Base-by-base conservation (phyloP, 2,113 vertebrate species). In the Nicator chloris region DNA sequence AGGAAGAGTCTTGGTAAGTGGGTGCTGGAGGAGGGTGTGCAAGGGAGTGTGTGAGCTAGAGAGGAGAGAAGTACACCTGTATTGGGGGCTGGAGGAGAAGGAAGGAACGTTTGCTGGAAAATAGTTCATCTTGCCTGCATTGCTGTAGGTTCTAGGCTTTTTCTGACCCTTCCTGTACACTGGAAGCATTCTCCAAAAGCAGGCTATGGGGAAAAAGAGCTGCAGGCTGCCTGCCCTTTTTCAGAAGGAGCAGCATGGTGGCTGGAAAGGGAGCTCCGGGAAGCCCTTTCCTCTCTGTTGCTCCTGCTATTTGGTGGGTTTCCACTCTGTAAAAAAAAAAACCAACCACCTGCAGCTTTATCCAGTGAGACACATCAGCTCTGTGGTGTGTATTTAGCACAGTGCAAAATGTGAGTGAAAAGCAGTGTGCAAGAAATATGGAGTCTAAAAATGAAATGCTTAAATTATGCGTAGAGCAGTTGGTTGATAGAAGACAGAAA, bases 1-100 rank as follows among this genome's bases (percentile, higher is more conserved):
- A 93, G 40, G 60, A 95, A 61, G 31, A 70, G 7, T 83, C 86
- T 88, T 73, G 95, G 95, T 96, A 81, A 96, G 94, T 92, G 24
- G 16, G 54, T 83, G 71, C 68, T 81, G 82, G 39, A 70, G 35
- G 49, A 66, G 40, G n/a, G 50, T 57, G 42, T 88, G 31, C 54
- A 89, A 60, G 81, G 56, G 42, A 37, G 5, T 23, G 50, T 57
- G 33, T 47, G 59, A 40, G 21, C 33, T 26, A 6, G 44, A 71
- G 56, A 15, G 24, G 15, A 44, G 50, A 73, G 45, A 90, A 86
- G n/a, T 42, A 35, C 40, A 64, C 31, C 40, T 44, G 11, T 63
- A 9, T 0, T 7, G 14, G 11, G 7, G 6, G 7, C 0, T 7
- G 23, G 4, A 35, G 19, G 59, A 90, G 27, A 59, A 80, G 31